Evolutionary conservation across 2,888 invertebrate species (phyloP).

Genomic region (Schizaphis graminum): DNA sequence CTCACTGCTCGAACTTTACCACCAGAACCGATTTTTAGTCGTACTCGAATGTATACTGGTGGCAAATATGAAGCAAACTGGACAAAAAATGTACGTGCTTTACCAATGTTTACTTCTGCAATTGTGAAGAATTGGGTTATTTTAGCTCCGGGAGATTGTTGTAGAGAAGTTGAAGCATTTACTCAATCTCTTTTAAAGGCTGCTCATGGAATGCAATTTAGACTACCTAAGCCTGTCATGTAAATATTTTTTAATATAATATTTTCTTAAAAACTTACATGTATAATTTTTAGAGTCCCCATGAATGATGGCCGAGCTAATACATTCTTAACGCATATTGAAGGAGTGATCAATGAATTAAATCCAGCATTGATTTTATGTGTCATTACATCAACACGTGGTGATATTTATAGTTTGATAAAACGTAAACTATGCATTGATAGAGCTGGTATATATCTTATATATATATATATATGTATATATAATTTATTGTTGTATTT

Average conservation of each 20-base stretch:
- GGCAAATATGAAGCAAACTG: conserved; percentile 83
- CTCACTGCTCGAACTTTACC: conserved; percentile 79
- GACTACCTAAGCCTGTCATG: conserved; percentile 69
- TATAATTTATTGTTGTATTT: background rate
- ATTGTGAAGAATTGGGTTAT: conserved; percentile 72
- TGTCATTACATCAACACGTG: conserved; percentile 78
- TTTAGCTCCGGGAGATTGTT: conserved; percentile 69
- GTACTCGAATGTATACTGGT: conserved; percentile 68
- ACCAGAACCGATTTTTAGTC: conserved; percentile 75
- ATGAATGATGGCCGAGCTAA: conserved; percentile 75
- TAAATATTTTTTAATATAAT: conserved; percentile 62
- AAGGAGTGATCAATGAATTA: conserved; percentile 73
- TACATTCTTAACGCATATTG: conserved; percentile 77
- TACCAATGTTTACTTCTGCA: conserved; percentile 71
- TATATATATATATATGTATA: background rate
- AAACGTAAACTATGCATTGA: conserved; percentile 89
- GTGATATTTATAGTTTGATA: conserved; percentile 87
- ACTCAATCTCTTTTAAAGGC: conserved; percentile 70
- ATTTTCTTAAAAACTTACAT: background rate
- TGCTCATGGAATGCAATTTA: conserved; percentile 73
- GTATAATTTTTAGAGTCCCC: background rate
- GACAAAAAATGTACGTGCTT: conserved; percentile 78
- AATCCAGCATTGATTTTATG: conserved; percentile 79
- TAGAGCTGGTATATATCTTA: conserved; percentile 73
- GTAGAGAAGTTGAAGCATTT: conserved; percentile 5